Evolutionary conservation across 2,113 vertebrate species (phyloP), one percentile per base, ranked within the genome.

Genomic region (Ciconia maguari): DNA sequence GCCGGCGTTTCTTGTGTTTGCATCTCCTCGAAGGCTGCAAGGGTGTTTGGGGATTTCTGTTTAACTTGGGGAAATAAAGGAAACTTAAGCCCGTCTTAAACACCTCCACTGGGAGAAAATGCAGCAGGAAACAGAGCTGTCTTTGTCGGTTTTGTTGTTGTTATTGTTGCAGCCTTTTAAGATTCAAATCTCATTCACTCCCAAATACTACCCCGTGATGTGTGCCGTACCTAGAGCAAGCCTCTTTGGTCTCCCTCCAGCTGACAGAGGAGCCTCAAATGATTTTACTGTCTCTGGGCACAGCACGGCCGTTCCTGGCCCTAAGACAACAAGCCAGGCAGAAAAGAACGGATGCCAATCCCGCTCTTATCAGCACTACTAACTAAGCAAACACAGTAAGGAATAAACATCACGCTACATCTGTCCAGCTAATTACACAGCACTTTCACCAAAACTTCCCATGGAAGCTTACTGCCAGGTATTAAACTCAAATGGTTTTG

Each of bases 171-270:
- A 87, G 41, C 24, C 26, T 77, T 74, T 66, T 20, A 46, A 2
- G 1, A 32, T 5, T 71, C 38, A 42, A 36, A 81, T 22, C 41
- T 54, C 42, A 26, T 42, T 24, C 42, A 32, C 22, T 66, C 8
- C 32, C 49, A 27, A 30, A 62, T 57, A 49, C 19, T 44, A 54
- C 9, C 55, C 61, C 36, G 13, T 2, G 13, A 16, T 24, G 69
- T 24, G 69, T 64, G 42, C n/a, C 5, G 2, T 3, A 34, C 12
- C 41, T 21, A 2, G 0, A n/a, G 11, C 3, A 11, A 60, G 22
- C 9, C 41, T 55, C 26, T 74, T 49, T 3, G 10, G 21, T 62
- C 51, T 68, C 17, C 22, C 49, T 72, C 11, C 7, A 17, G 30
- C 15, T 72, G 46, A 57, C 30, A 80, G 30, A 66, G 7, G 15